A percentile compares a stretch with the other conserved stretches of the same genome.
phyloP scores from a whole-genome alignment of 2,113 vertebrate species.

The Micronycteris hirsuta region DNA sequence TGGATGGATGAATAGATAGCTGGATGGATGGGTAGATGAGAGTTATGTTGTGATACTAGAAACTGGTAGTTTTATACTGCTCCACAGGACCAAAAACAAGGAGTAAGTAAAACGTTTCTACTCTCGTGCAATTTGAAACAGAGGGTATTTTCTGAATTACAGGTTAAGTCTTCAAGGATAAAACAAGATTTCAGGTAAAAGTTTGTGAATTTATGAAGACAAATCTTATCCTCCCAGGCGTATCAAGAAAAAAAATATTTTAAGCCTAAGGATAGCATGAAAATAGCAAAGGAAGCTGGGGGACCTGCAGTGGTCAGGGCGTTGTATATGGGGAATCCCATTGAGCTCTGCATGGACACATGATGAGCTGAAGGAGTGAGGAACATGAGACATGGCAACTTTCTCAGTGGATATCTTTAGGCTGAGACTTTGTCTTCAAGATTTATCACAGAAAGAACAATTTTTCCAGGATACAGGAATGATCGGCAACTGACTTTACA shows the following conservation, averaged over 20 bases:
- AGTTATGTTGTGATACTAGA: not conserved
- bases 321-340: not conserved
- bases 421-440: not conserved
- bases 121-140: not conserved
- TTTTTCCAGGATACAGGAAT: not conserved
- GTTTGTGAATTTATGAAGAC: not conserved
- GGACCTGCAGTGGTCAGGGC: fast-evolving
- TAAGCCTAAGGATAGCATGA: not conserved
- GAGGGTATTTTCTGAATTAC: not conserved
- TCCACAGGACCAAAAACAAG: not conserved
- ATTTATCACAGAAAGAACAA: not conserved
- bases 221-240: not conserved
- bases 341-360: too few species aligned
- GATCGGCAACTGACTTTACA: not conserved
- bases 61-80: not conserved
- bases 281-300: not conserved
- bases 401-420: too few species aligned
- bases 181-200: not conserved
- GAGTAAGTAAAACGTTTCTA: not conserved
- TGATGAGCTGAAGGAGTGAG: too few species aligned
- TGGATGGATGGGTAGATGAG: not conserved
- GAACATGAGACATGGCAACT: too few species aligned
- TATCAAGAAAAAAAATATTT: not conserved
- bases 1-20: not conserved
- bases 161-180: not conserved